Percentiles rank a stretch among this genome's conserved stretches.
Evolutionary conservation across 2,888 invertebrate genomes (phyloP).

Genomic region (Iselma pallidipennis): DNA sequence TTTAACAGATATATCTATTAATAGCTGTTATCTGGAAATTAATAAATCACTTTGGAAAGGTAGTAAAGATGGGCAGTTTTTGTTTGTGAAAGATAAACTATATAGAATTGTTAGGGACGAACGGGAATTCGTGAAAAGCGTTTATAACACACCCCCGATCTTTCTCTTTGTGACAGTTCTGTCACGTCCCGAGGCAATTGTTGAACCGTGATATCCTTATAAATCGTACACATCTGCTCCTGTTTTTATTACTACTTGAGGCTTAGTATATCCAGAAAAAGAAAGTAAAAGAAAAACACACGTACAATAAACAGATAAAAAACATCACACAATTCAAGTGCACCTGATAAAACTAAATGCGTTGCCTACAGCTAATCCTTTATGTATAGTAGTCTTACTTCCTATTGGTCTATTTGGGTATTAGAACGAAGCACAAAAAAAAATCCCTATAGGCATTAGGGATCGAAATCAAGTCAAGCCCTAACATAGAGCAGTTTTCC

Average conservation of each 20-base stretch:
- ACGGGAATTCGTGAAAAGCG: neutral
- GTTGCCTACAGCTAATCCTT: too few species aligned
- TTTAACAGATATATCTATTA: neutral
- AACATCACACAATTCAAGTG: too few species aligned
- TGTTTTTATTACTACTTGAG: neutral
- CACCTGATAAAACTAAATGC: too few species aligned
- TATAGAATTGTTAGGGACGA: neutral
- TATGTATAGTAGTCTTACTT: too few species aligned
- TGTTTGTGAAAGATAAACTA: neutral
- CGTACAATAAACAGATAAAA: neutral
- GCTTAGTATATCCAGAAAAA: neutral
- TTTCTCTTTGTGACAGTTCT: neutral
- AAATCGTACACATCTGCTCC: constrained; percentile 1
- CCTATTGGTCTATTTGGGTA: too few species aligned
- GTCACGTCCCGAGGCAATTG: constrained; percentile 3
- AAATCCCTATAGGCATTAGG: too few species aligned
- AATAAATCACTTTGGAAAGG: neutral
- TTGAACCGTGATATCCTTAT: constrained; percentile 5
- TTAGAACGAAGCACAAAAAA: too few species aligned
- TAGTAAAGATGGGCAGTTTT: neutral
- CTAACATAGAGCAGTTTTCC: too few species aligned
- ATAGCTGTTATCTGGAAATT: constrained; percentile 2
- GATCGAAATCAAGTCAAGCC: too few species aligned
- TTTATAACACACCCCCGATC: neutral
- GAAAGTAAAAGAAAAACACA: neutral